Evolutionary conservation across 2,113 vertebrate species (phyloP).

Genomic region (Nesoenas mayeri): DNA sequence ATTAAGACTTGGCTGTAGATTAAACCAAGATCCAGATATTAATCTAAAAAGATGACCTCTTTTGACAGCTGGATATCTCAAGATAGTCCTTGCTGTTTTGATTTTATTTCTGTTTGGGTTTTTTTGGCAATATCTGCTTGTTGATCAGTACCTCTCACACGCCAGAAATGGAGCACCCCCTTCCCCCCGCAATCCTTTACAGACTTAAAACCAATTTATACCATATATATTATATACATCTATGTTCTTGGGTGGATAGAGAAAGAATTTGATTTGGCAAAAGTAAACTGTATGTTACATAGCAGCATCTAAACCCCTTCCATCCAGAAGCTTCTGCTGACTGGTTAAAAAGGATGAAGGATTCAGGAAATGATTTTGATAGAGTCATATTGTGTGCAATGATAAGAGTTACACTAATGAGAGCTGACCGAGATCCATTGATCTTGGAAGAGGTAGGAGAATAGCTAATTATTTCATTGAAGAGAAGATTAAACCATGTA

Average conservation of each 20-base stretch:
- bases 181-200: too few species aligned
- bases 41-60: neutral
- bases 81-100: neutral
- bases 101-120: neutral
- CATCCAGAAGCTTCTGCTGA: neutral
- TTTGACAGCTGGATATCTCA: neutral
- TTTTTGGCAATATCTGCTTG: neutral
- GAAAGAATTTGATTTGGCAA: neutral
- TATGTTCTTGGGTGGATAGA: neutral
- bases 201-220: neutral
- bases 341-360: neutral
- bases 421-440: neutral
- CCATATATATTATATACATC: neutral
- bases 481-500: neutral
- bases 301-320: neutral
- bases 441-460: neutral
- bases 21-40: neutral
- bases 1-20: neutral
- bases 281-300: neutral
- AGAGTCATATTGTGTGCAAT: neutral
- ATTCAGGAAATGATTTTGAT: neutral
- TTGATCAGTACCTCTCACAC: accelerated
- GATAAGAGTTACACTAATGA: neutral
- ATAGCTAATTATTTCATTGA: neutral
- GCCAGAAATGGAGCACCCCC: neutral